These are phyloP conservation scores for Zaprionus inermis DNA, from an alignment of 1,140 invertebrate species.

Conservation along the genomic window DNA sequence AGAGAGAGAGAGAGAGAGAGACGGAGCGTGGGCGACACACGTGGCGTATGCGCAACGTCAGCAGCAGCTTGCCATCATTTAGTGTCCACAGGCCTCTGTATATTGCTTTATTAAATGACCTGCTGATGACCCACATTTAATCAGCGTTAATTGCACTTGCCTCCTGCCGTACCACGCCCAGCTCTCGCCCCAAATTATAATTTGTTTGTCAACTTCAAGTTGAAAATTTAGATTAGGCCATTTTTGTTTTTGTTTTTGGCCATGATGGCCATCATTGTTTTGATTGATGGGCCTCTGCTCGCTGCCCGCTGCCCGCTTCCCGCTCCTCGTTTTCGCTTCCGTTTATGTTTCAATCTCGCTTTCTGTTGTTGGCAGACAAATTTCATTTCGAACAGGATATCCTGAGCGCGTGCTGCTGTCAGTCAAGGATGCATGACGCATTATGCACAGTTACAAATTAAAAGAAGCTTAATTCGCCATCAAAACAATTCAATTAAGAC, in stretches of 20 bases:
- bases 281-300: conserved; percentile 64
- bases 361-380: conserved; percentile 35
- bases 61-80: conserved; percentile 62
- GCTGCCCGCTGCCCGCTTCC: not conserved
- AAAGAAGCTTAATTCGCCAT: not conserved
- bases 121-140: conserved; percentile 75
- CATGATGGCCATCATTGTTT: conserved; percentile 47
- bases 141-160: conserved; percentile 60
- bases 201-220: conserved; percentile 75
- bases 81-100: conserved; percentile 33
- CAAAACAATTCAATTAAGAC: conserved; percentile 4
- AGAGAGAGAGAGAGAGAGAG: not conserved
- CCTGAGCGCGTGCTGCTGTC: conserved; percentile 55
- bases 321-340: conserved; percentile 15
- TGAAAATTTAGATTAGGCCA: conserved; percentile 50
- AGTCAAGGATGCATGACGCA: not conserved
- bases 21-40: not conserved
- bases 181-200: conserved; percentile 47
- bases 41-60: conserved; percentile 54
- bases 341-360: not conserved
- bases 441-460: conserved; percentile 2
- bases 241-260: conserved; percentile 33
- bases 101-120: conserved; percentile 43
- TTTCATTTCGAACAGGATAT: conserved; percentile 68
- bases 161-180: not conserved